Percentiles rank a stretch among this genome's conserved stretches.
Evolutionary conservation across 2,888 invertebrate species (phyloP).

Genomic region (Priocnemis perturbator): DNA sequence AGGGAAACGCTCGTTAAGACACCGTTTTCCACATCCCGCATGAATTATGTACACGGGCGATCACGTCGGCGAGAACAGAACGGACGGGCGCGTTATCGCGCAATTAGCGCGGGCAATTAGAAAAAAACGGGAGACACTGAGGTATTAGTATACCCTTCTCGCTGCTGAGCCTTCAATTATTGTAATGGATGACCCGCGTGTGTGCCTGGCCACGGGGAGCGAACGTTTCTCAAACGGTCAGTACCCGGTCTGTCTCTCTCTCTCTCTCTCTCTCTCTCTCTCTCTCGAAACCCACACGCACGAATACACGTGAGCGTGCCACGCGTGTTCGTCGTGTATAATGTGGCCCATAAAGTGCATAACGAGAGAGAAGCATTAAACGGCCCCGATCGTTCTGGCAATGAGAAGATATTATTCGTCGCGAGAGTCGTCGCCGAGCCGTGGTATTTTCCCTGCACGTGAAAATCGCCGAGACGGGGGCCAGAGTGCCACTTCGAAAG

Average conservation of each 20-base stretch:
- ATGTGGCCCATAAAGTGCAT: slow-evolving; percentile 17
- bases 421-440: not conserved
- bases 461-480: too few relatives aligned
- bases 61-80: too few relatives aligned
- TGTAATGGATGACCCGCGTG: slow-evolving; percentile 5
- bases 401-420: slow-evolving; percentile 24
- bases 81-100: too few relatives aligned
- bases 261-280: not conserved
- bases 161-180: slow-evolving; percentile 6
- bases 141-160: too few relatives aligned
- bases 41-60: too few relatives aligned
- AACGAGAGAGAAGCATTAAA: slow-evolving; percentile 20
- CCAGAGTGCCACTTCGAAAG: too few relatives aligned
- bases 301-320: slow-evolving; percentile 22
- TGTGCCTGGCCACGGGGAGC: slow-evolving; percentile 3
- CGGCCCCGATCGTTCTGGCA: slow-evolving; percentile 22
- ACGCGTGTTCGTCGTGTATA: slow-evolving; percentile 30
- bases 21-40: too few relatives aligned
- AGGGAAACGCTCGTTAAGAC: too few relatives aligned
- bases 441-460: not conserved
- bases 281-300: not conserved
- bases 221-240: slow-evolving; percentile 30
- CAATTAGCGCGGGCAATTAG: too few relatives aligned
- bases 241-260: slow-evolving; percentile 13
- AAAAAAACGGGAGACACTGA: too few relatives aligned